Evolutionary conservation across 2,888 invertebrate species (phyloP), one percentile per base, ranked within the genome.

Genomic region (Zygothrica quintamaculata): DNA sequence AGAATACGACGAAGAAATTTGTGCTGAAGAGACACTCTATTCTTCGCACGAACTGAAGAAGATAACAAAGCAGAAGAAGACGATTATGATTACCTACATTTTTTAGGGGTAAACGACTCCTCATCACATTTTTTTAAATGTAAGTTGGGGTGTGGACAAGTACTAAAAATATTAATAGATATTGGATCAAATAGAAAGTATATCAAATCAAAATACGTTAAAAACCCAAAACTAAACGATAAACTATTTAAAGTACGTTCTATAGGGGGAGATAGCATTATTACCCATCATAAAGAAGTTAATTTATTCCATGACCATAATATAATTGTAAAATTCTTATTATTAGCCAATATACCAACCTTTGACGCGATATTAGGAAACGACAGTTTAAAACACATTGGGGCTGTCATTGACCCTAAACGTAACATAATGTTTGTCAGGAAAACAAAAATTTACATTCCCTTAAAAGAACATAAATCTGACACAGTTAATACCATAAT

Each of bases 21-120:
- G 46, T 1, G 36, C 34, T 16, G 34, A 57, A 18, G 18, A 46
- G 9, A 22, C 12, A 9, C 4, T 55, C n/a, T 6, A 40, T 18
- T 15, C 22, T 18, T 9, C 22, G 29, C 12, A 29, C 33, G 4
- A n/a, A 43, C 11, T 29, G 40, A 15, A 1, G 12, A 8, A 5
- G 12, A n/a, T 37, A 8, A 40, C 34, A 15, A 5, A 5, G 18
- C 18, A 22, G 18, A 22, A 22, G 18, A 18, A 31, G 13, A 56
- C 7, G 29, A 56, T 15, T 46, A 56, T 12, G 15, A 22, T 4
- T 52, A 70, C 15, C 39, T 71, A 18, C 33, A 68, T 74, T 74
- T 74, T 72, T 74, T 67, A n/a, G 74, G 65, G 53, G 9, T 66
- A 65, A 69, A 33, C 1, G 29, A 42, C 55, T 72, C 72, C 65